Base-by-base conservation (phyloP, 2,113 vertebrate species). In the Prolemur simus region DNA sequence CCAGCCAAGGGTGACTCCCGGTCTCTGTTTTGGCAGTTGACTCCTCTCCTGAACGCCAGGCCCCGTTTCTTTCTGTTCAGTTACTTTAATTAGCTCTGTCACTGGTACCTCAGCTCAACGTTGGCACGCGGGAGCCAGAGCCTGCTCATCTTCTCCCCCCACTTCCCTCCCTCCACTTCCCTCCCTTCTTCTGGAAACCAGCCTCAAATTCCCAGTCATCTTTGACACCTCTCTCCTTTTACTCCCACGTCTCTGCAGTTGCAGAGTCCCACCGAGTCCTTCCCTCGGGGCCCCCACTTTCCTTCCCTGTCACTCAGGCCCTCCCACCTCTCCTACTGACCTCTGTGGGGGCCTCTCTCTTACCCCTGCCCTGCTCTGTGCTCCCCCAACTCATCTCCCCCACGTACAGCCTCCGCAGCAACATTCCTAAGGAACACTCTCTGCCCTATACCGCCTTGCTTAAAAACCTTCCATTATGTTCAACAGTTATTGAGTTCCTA, bases 381-480 rank as follows among this genome's bases (percentile, higher is more conserved):
- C 47, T 76, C 45, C 17, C 29, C 54, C 54, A 13, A 71, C 47
- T 63, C 13, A 49, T 80, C 34, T 94, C 66, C 56, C 77, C 89
- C 7, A 7, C 63, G 39, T 10, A 23, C 49, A 93, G 39, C 14
- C 64, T 87, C 91, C 74, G 80, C 83, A 64, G 87, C 27, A 64
- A 64, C 45, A 52, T 54, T 89, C 63, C 84, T 84, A 37, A 91
- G 56, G 63, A 89, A 49, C 2, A 78, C 34, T 63, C 91, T 60
- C 76, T 64, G 94, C 92, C 69, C 89, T 91, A 77, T 58, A 78
- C n/a, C 20, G n/a, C 76, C 47, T 95, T 1, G 0, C 49, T 83
- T 94, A 81, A 91, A 94, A 94, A 95, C 68, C 80, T 95, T 89
- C 89, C 78, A 77, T 95, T 97, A 84, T 68, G 91, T 89, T 63